Base-by-base conservation (phyloP, 2,888 invertebrate genomes). In the Apamea crenata region DNA sequence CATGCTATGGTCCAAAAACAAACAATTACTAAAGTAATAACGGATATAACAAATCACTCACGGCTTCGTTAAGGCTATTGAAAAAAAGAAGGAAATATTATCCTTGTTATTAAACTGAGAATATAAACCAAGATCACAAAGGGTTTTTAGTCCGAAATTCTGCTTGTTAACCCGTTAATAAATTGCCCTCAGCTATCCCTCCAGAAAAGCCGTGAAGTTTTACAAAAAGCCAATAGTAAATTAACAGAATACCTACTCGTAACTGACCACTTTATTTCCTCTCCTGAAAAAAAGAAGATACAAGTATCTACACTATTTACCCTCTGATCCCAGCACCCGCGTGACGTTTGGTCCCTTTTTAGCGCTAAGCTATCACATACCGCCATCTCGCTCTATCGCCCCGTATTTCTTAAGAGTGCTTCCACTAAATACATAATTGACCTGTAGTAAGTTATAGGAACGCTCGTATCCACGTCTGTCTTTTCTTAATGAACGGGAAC, bases 401-500 rank as follows among this genome's bases (percentile, higher is more conserved):
- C 63, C 5, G 50, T 78, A 76, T 44, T 50, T 63, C 81, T 81
- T 69, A 67, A 71, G 70, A 47, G 67, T 61, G 59, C 81, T 80
- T 32, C 85, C 1, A 50, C 73, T 82, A 85, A 82, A 82, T 81
- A 81, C 56, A 59, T 85, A 81, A 82, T 85, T 81, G 47, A 72
- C 68, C 68, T 63, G 53, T 81, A 32, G 61, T 56, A 81, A 85
- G 82, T 29, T 81, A 81, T 82, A 67, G 65, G n/a, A 56, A 44
- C 36, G 68, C 59, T 74, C 61, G 72, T 85, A 72, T 81, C 71
- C 29, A 72, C 44, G 63, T 82, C 47, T 81, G 47, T 80, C 59
- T 83, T 77, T 77, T 77, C 36, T 36, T 87, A 77, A 87, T 83
- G 74, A 78, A 87, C 70, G 61, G 32, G 61, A 77, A 83, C 83